These are phyloP conservation scores for Molorchus minor DNA, from an alignment of 2,888 invertebrate species.

Conservation along the genomic window DNA sequence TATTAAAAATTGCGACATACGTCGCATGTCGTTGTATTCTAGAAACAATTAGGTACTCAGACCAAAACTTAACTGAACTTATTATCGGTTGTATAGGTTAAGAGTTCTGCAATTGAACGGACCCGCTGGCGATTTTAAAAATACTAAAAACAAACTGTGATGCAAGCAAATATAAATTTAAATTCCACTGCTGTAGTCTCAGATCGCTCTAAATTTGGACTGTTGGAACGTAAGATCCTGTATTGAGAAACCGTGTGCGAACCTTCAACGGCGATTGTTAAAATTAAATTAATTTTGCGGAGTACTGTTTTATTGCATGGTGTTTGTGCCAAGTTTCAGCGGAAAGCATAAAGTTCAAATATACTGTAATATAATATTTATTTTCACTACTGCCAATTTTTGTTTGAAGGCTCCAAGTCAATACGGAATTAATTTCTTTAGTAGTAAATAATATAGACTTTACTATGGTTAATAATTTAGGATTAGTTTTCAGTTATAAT, in stretches of 20 bases:
- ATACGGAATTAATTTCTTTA: no score
- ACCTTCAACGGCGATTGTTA: constrained; percentile 5
- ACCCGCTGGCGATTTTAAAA: no score
- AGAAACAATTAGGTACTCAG: no score
- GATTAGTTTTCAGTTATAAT: no score
- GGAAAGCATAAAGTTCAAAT: neutral
- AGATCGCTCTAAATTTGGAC: constrained; percentile 19
- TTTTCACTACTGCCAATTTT: neutral
- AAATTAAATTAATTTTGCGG: constrained; percentile 11
- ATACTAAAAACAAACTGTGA: constrained; percentile 12
- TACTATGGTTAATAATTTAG: no score
- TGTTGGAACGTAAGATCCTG: constrained; percentile 9
- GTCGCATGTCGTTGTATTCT: no score
- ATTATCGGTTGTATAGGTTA: no score
- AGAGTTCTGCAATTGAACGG: no score
- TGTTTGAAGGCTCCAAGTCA: no score
- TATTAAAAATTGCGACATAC: no score
- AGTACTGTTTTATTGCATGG: constrained; percentile 1
- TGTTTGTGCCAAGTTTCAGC: neutral
- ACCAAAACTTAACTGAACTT: neutral
- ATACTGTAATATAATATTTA: neutral
- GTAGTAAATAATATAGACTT: no score
- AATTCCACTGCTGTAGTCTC: neutral
- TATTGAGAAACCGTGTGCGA: constrained; percentile 1
- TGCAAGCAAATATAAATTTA: constrained; percentile 18